Conservation (phyloP, 2,797 vertebrate species). For the Simalia tracyae region DNA sequence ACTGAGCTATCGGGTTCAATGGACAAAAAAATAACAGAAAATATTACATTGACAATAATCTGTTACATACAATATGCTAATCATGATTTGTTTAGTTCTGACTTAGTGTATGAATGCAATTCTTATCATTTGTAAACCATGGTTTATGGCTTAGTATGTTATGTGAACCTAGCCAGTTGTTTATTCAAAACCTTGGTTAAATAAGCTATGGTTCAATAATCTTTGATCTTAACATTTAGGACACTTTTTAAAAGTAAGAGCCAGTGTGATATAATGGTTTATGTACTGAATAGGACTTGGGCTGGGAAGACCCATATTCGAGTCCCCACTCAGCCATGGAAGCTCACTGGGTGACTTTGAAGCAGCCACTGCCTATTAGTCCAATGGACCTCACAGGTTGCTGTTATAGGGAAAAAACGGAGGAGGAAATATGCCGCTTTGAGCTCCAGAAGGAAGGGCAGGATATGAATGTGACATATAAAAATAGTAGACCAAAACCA, state of each 20-base stretch:
- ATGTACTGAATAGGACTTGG: not conserved
- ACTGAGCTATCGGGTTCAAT: not conserved
- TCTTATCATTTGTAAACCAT: too few relatives aligned
- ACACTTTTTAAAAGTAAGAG: not conserved
- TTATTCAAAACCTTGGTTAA: not conserved
- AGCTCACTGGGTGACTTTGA: not conserved
- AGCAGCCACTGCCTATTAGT: not conserved
- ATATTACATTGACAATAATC: not conserved
- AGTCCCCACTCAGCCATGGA: not conserved
- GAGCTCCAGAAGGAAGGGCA: not conserved
- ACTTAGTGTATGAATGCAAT: too few relatives aligned
- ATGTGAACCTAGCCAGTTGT: not conserved
- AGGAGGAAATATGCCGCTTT: not conserved
- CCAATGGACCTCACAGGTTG: not conserved
- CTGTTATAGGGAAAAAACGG: not conserved
- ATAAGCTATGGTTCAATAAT: not conserved
- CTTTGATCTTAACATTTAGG: not conserved
- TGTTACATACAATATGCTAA: not conserved
- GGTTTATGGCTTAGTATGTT: not conserved
- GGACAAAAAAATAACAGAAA: not conserved
- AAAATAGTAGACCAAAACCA: not conserved
- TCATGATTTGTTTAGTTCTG: too few relatives aligned
- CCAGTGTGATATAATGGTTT: not conserved
- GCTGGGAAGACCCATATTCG: not conserved
- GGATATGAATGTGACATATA: not conserved